Evolutionary conservation across 2,113 vertebrate genomes (phyloP).

Genomic region (Polyodon spathula): DNA sequence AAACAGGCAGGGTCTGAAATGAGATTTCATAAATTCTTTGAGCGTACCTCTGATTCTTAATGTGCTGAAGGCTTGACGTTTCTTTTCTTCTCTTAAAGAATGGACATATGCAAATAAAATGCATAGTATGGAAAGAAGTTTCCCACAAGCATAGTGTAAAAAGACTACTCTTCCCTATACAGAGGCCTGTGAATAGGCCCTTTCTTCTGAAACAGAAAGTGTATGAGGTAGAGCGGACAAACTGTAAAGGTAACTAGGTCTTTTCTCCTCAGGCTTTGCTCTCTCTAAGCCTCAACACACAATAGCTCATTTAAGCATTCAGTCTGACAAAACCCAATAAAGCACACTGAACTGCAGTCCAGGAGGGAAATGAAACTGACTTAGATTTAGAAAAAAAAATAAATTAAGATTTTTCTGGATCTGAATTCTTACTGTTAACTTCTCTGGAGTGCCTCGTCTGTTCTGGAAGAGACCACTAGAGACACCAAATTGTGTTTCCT

Average conservation of each 20-base stretch:
- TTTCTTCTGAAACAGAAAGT: constrained; percentile 76
- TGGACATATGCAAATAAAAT: constrained; percentile 68
- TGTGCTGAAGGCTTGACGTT: constrained; percentile 35
- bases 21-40: constrained; percentile 25
- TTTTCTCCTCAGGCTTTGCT: constrained; percentile 61
- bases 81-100: constrained; percentile 43
- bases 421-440: background rate
- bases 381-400: constrained; percentile 27
- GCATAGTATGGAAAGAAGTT: constrained; percentile 66
- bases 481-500: too few relatives aligned
- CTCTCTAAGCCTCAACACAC: constrained; percentile 52
- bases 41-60: constrained; percentile 48
- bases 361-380: constrained; percentile 56
- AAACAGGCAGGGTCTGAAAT: constrained; percentile 2
- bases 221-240: constrained; percentile 70
- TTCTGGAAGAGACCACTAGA: too few relatives aligned
- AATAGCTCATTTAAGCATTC: constrained; percentile 67
- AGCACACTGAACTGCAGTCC: constrained; percentile 54
- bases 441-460: too few relatives aligned
- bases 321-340: constrained; percentile 55
- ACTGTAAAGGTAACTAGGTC: constrained; percentile 73
- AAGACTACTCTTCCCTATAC: constrained; percentile 65
- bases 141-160: constrained; percentile 68
- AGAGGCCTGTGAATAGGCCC: constrained; percentile 64
- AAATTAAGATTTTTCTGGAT: background rate